phyloP scores from a whole-genome alignment of 2,888 invertebrate species.

The Acleris literana region DNA sequence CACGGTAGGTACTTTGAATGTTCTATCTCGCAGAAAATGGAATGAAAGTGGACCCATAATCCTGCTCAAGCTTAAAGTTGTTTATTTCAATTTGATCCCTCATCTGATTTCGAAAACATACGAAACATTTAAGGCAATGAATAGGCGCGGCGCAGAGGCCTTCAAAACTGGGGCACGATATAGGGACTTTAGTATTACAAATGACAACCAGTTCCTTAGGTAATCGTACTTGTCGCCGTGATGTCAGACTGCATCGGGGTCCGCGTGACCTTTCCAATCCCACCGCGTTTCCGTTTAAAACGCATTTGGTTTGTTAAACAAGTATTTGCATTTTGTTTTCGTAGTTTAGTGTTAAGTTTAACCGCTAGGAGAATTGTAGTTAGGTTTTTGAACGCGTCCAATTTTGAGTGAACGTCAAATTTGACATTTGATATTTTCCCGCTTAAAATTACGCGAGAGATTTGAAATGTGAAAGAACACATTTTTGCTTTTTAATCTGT shows the following conservation, averaged over 20 bases:
- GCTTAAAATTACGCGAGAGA: neutral
- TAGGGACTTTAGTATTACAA: neutral
- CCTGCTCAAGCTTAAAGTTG: too few relatives aligned
- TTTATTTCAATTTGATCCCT: too few relatives aligned
- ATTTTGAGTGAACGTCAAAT: neutral
- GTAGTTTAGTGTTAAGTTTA: neutral
- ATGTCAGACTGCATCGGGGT: constrained; percentile 25
- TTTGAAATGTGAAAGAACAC: neutral
- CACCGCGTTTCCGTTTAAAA: constrained; percentile 25
- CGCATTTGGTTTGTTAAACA: constrained; percentile 36
- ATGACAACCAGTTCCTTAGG: constrained; percentile 11
- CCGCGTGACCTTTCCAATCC: constrained; percentile 34
- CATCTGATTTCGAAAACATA: too few relatives aligned
- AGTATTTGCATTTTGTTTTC: constrained; percentile 34
- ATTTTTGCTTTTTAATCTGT: constrained; percentile 21
- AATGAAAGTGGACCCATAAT: too few relatives aligned
- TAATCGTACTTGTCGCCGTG: constrained; percentile 19
- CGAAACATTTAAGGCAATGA: neutral
- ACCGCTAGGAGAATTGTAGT: neutral
- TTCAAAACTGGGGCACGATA: neutral
- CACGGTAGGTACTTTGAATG: too few relatives aligned
- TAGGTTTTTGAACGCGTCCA: neutral
- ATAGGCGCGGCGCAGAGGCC: neutral
- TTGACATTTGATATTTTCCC: neutral
- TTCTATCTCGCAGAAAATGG: too few relatives aligned